These are phyloP conservation scores for Gastracanthus pulcherrimus DNA, from an alignment of 2,888 invertebrate species.

Conservation along the genomic window DNA sequence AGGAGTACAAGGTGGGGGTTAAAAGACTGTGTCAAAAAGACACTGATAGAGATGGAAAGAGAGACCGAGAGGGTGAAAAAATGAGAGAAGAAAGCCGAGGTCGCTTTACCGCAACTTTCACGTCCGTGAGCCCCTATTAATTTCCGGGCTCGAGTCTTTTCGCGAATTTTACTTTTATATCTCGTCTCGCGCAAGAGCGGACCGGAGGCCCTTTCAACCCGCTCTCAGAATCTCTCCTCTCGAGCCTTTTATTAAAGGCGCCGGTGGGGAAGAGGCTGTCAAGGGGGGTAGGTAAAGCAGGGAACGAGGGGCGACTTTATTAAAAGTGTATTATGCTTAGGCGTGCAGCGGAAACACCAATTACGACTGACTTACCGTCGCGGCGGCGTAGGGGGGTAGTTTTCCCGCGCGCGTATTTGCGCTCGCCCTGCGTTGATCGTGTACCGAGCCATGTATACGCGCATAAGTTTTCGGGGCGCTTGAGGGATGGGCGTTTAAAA, in stretches of 20 bases:
- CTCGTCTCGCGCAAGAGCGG: constrained; percentile 16
- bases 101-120: constrained; percentile 24
- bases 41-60: background rate
- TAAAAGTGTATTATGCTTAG: constrained; percentile 46
- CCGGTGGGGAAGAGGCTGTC: background rate
- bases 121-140: constrained; percentile 44
- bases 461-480: constrained; percentile 7
- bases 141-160: constrained; percentile 45
- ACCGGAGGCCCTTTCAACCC: constrained; percentile 8
- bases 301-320: constrained; percentile 27
- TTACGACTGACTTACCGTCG: constrained; percentile 30
- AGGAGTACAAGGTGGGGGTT: background rate
- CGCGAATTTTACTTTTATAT: constrained; percentile 43
- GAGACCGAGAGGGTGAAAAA: background rate
- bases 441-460: background rate
- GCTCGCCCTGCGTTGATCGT: too few species aligned
- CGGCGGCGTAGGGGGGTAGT: background rate
- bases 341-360: constrained; percentile 40
- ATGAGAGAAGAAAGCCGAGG: background rate
- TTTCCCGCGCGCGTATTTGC: constrained; percentile 1
- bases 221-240: background rate
- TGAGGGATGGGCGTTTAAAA: constrained; percentile 41
- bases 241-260: constrained; percentile 32
- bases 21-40: constrained; percentile 13
- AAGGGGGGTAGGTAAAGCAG: too few species aligned